Evolutionary conservation across 2,797 vertebrate genomes (phyloP).

Genomic region (Etheostoma perlongum): DNA sequence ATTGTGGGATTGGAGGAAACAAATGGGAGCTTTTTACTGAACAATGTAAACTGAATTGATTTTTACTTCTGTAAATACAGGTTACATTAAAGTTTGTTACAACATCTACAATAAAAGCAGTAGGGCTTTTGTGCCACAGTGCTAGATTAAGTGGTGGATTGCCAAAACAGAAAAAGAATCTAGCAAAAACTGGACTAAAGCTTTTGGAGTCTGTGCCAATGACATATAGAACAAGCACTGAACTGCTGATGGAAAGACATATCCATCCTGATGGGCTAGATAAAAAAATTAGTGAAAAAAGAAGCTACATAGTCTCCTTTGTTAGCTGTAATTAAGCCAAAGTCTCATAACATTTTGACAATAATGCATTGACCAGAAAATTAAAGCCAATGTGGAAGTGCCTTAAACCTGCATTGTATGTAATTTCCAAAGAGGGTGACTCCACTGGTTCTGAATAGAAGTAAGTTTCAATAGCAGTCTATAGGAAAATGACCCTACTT

Average conservation of each 20-base stretch:
- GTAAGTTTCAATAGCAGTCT: too few species aligned
- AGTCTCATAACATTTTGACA: slow-evolving; percentile 12
- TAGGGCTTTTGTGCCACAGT: background rate
- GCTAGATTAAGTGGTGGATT: background rate
- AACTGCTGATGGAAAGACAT: slow-evolving; percentile 5
- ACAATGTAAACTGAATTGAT: slow-evolving; percentile 36
- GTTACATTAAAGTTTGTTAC: slow-evolving; percentile 20
- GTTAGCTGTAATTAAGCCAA: background rate
- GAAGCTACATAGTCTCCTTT: background rate
- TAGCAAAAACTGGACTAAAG: slow-evolving; percentile 1
- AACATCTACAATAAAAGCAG: slow-evolving; percentile 11
- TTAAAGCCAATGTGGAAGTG: too few species aligned
- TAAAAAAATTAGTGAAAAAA: background rate
- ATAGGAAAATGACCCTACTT: too few species aligned
- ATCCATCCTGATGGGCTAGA: background rate
- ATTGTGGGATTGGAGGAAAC: slow-evolving; percentile 21
- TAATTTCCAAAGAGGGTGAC: too few species aligned
- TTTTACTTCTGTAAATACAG: slow-evolving; percentile 25
- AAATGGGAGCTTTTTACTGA: slow-evolving; percentile 41
- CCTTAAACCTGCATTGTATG: too few species aligned
- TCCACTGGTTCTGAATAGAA: too few species aligned
- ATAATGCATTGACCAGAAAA: background rate
- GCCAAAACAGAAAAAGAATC: background rate
- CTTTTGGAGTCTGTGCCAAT: background rate
- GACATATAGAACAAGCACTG: background rate